Evolutionary conservation across 1,140 invertebrate species (phyloP), one percentile per base, ranked within the genome.

Genomic region (Euglossa dilemma): DNA sequence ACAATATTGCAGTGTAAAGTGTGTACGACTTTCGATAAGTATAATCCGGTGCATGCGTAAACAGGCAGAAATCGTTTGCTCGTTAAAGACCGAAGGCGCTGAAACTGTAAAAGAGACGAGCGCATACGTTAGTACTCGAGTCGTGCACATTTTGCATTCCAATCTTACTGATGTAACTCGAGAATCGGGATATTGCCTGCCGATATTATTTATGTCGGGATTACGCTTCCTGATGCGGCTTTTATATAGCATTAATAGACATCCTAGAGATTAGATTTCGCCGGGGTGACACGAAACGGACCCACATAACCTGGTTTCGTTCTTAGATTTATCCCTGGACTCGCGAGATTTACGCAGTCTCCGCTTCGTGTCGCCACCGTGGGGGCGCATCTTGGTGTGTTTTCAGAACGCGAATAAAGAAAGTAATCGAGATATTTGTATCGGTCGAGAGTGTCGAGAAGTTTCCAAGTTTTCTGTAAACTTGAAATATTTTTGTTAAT

Each of bases 351-450:
- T 20, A 25, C 43, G 16, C n/a, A 47, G 7, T 6, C 8, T 83
- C 50, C 71, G 50, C 74, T 74, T 83, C 76, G 72, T 28, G 47
- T 85, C 73, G 69, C 63, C 78, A 79, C 74, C n/a, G 14, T 66
- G 66, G 72, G 77, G 86, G 70, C 87, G 86, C 84, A 90, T 85
- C 77, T 86, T 84, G 86, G 73, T 87, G 66, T 86, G 76, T 86
- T 86, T 85, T 75, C 47, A 50, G 47, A 59, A 72, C 54, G 64
- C 73, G 57, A 72, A 71, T 14, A 18, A 57, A 83, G 45, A 67
- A n/a, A 78, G 61, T 18, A 56, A 56, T 11, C 4, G 45, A 43
- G 47, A 45, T 59, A 43, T 47, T 23, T 88, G 83, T 88, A 84
- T 86, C 74, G 23, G 47, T 72, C 84, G 73, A n/a, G 63, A n/a